Conservation (phyloP, 1,140 invertebrate species). For the Odontomachus brunneus region DNA sequence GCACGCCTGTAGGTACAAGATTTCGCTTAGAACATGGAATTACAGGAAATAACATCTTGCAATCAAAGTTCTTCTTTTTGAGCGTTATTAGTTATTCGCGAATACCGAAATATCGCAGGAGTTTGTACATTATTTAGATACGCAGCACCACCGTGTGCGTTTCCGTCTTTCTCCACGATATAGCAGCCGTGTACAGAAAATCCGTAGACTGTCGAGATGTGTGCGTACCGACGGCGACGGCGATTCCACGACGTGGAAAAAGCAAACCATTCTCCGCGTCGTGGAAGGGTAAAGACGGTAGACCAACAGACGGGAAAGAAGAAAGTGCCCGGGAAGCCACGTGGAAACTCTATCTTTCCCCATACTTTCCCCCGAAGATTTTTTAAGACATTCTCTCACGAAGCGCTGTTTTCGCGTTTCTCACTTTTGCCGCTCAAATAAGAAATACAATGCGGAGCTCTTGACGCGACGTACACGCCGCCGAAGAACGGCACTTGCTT, state of each 20-base stretch:
- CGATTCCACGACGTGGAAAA: constrained; percentile 51
- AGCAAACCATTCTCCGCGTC: constrained; percentile 44
- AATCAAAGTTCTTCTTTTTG: too few species aligned
- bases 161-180: not conserved
- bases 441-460: constrained; percentile 54
- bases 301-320: constrained; percentile 55
- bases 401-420: constrained; percentile 26
- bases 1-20: too few species aligned
- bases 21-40: too few species aligned
- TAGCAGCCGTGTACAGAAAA: constrained; percentile 5
- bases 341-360: constrained; percentile 50
- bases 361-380: constrained; percentile 45
- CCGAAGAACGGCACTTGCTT: not conserved
- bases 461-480: constrained; percentile 40
- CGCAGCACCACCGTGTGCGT: too few species aligned
- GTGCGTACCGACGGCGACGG: constrained; percentile 24
- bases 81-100: too few species aligned
- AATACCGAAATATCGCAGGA: too few species aligned
- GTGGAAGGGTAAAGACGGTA: constrained; percentile 54
- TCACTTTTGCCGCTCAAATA: constrained; percentile 46
- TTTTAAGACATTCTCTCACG: constrained; percentile 40
- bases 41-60: too few species aligned
- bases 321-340: constrained; percentile 49
- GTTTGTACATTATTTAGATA: not conserved
- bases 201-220: constrained; percentile 32